Conservation (phyloP, 2,888 invertebrate genomes). For the Ptychoptera albimana region DNA sequence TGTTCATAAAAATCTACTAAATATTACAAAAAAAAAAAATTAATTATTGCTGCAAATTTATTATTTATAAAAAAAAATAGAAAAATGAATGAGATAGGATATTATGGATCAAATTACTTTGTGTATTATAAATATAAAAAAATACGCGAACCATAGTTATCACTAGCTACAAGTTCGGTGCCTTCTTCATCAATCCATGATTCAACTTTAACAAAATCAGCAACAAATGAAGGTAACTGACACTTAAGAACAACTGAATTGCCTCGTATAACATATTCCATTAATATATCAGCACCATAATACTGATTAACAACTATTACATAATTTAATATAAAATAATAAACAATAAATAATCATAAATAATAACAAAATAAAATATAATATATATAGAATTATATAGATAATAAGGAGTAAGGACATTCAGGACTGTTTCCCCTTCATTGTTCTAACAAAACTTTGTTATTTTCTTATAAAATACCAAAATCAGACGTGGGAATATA, state of each 20-base stretch:
- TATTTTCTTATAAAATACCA: constrained; percentile 36
- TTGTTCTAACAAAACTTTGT: neutral
- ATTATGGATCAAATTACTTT: neutral
- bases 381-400: no score
- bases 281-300: constrained; percentile 55
- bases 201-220: constrained; percentile 54
- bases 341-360: neutral
- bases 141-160: constrained; percentile 23
- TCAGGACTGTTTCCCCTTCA: neutral
- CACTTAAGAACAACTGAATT: constrained; percentile 57
- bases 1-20: neutral
- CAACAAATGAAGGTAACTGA: constrained; percentile 57
- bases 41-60: neutral
- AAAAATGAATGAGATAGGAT: neutral
- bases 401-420: neutral
- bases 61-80: neutral
- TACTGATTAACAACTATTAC: constrained; percentile 51
- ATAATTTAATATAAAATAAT: neutral
- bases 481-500: constrained; percentile 55
- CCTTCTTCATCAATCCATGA: constrained; percentile 49
- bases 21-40: neutral
- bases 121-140: constrained; percentile 7
- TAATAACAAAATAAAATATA: neutral
- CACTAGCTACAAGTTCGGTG: constrained; percentile 20
- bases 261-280: constrained; percentile 56